Base-by-base conservation (phyloP, 2,797 vertebrate species). In the Echiichthys vipera region DNA sequence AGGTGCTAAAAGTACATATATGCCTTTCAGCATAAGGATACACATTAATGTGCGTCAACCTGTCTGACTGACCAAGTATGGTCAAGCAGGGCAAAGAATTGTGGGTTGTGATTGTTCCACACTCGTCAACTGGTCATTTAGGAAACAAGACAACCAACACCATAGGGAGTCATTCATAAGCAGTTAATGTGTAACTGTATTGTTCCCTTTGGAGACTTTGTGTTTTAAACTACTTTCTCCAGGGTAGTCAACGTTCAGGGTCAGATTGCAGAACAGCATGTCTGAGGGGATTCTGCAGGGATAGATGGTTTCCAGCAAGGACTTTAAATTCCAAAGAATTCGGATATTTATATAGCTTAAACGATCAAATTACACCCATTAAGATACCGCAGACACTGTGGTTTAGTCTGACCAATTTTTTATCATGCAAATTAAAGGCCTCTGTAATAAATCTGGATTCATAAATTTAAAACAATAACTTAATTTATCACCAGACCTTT, bases 21-120 rank as follows among this genome's bases (percentile, higher is more conserved):
- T 81, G 77, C 29, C 59, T 71, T 57, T 69, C 10, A 24, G 40
- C 37, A 9, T 85, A 85, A 81, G 56, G 62, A 80, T 73, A 63
- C 29, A 66, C 39, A 75, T 81, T 71, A 67, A 50, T 70, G 45
- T n/a, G 36, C 50, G 77, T 79, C 68, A 58, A 34, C 72, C 30
- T 59, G 43, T 65, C 65, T 68, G 65, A 61, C 53, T 64, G 64
- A 40, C 17, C 5, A 50, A 56, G 49, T 53, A n/a, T 46, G 37
- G 37, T 27, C 45, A 37, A 68, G 24, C 24, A 22, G 43, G 13
- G 24, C 9, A 4, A 2, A 13, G 15, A 37, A 46, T 2, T 20
- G 18, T n/a, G 5, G 17, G 46, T 22, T 63, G 18, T 43, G 45
- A 27, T 12, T 51, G 29, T 14, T 22, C 10, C 37, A 59, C 25